phyloP scores from a whole-genome alignment of 2,888 invertebrate genomes.

The Gymnoscelis rufifasciata region DNA sequence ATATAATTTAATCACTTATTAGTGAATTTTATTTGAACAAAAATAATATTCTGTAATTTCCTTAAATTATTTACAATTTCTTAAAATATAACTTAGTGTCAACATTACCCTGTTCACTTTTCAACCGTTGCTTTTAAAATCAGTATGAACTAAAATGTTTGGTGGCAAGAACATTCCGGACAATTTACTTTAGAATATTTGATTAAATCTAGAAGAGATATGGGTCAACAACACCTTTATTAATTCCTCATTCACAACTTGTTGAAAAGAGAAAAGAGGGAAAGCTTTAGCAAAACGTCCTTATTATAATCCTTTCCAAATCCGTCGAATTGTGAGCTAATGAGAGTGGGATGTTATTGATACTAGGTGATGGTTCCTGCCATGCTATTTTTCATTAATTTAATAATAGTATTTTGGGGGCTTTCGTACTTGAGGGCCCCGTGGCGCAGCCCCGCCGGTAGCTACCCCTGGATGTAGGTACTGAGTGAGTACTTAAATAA shows the following conservation, averaged over 20 bases:
- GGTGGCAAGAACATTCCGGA: slow-evolving; percentile 29
- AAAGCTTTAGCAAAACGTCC: slow-evolving; percentile 4
- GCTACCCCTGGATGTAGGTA: too few species aligned
- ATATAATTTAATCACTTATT: slow-evolving; percentile 50
- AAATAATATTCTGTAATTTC: slow-evolving; percentile 73
- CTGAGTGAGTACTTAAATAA: too few species aligned
- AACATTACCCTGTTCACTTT: slow-evolving; percentile 76
- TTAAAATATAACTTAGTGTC: slow-evolving; percentile 67
- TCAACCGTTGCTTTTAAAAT: slow-evolving; percentile 70
- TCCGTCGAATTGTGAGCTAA: too few species aligned
- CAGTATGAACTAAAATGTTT: slow-evolving; percentile 39
- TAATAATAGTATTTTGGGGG: too few species aligned
- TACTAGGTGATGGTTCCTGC: too few species aligned
- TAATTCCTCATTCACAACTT: slow-evolving; percentile 55
- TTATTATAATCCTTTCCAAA: not conserved
- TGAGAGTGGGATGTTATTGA: too few species aligned
- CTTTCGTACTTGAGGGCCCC: too few species aligned
- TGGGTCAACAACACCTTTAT: slow-evolving; percentile 1
- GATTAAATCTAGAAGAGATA: slow-evolving; percentile 13
- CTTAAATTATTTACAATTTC: slow-evolving; percentile 75
- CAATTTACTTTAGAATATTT: not conserved
- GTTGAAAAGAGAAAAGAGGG: slow-evolving; percentile 76
- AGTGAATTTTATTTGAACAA: slow-evolving; percentile 77
- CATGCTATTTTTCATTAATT: too few species aligned
- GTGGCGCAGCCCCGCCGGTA: too few species aligned